Base-by-base conservation (phyloP, 2,888 invertebrate species). In the Agrotis segetum region DNA sequence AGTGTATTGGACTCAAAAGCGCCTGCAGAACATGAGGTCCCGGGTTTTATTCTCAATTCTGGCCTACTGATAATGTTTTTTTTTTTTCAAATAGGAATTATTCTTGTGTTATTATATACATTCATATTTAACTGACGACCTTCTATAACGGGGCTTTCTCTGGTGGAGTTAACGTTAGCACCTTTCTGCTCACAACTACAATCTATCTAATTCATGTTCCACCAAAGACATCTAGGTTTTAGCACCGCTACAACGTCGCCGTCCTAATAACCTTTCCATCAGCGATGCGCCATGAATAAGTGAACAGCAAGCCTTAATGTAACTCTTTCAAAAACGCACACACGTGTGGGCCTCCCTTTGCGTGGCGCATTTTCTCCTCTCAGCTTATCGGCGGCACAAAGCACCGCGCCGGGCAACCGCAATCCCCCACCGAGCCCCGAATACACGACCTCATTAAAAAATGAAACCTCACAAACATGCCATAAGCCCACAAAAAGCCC, bases 381-480 rank as follows among this genome's bases (percentile, higher is more conserved):
- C 83, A 79, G 85, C 85, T 86, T 88, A 89, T 85, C 86, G 85
- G 69, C 79, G 29, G 80, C 89, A 92, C 91, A 94, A 94, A 94
- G 92, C 89, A 77, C 79, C 84, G 79, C 82, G 84, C 90, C 89
- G 91, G 85, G 85, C 85, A 74, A 88, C 89, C 88, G 89, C 90
- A 89, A 91, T 90, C 88, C 88, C 88, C 87, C 83, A 80, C 84
- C 84, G 87, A 90, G 88, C 85, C 91, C 92, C 92, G 92, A 93
- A 94, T 91, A 92, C 93, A 87, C 94, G 94, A 91, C 94, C 96
- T 96, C 96, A 95, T 96, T 96, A 96, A 96, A 95, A 96, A 96
- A 94, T 94, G 92, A 93, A 93, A 90, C 91, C 88, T 85, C 85
- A 91, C 92, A 93, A 91, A 92, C 93, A 92, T 89, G 87, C 88